Conservation (phyloP, 2,888 invertebrate genomes). For the Serripes groenlandicus region DNA sequence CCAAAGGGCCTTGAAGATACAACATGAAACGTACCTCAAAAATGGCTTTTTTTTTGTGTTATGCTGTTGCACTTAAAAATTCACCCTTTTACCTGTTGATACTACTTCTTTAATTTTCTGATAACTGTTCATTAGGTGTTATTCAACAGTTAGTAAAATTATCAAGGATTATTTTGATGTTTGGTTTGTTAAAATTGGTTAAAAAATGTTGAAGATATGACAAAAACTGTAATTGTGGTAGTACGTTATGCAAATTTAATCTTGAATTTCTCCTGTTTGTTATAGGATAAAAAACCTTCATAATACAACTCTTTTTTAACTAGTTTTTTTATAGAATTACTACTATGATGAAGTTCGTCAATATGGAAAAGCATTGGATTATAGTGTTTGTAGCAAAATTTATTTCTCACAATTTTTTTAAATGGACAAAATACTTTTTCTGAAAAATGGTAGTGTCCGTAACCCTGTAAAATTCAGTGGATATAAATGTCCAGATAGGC, state of each 20-base stretch:
- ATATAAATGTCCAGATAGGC: background rate
- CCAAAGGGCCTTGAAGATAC: background rate
- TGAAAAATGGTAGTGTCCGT: background rate
- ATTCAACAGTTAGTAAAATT: background rate
- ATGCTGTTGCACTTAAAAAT: background rate
- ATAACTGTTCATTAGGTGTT: background rate
- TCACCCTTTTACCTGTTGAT: slow-evolving; percentile 3
- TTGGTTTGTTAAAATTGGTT: background rate
- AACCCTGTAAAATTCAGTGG: background rate
- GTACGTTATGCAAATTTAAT: background rate
- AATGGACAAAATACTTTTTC: background rate
- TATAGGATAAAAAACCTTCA: background rate
- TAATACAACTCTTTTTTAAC: background rate
- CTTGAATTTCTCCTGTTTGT: background rate
- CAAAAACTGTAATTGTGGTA: background rate
- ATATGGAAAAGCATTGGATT: background rate
- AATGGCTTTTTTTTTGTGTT: background rate
- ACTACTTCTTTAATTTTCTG: background rate
- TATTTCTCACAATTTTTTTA: background rate
- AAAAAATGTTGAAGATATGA: background rate
- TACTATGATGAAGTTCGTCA: background rate
- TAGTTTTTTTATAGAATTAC: background rate
- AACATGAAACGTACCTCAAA: background rate
- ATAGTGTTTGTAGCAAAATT: background rate
- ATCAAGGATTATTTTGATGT: background rate